Conservation (phyloP, 2,888 invertebrate genomes). For the Drosophila neutralis region DNA sequence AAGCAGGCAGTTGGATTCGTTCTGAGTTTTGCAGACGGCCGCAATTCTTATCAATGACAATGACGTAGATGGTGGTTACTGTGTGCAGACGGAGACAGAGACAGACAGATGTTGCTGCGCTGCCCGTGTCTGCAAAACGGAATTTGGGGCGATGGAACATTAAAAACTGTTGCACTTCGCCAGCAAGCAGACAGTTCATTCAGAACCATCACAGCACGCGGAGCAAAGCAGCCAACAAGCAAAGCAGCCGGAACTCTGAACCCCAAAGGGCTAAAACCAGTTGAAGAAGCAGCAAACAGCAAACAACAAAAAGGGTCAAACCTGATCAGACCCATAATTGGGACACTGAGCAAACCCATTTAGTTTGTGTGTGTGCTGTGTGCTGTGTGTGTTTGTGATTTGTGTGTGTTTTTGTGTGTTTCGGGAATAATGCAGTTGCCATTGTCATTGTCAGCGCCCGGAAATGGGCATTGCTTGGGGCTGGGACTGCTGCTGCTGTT, state of each 20-base stretch:
- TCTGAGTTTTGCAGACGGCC: conserved; percentile 38
- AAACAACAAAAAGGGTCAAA: conserved; percentile 34
- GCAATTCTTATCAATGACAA: conserved; percentile 76
- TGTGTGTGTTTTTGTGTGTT: neutral
- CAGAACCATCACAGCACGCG: conserved; percentile 80
- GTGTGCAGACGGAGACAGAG: conserved; percentile 47
- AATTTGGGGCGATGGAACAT: conserved; percentile 79
- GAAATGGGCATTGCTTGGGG: conserved; percentile 28
- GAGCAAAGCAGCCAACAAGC: conserved; percentile 43
- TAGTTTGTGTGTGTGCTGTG: conserved; percentile 21
- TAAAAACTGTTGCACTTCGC: conserved; percentile 83
- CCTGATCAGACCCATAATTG: conserved; percentile 37
- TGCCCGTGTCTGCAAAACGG: conserved; percentile 62
- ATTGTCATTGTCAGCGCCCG: conserved; percentile 35
- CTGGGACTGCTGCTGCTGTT: conserved; percentile 63
- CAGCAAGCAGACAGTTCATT: conserved; percentile 80
- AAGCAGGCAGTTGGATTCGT: conserved; percentile 50
- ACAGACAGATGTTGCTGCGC: conserved; percentile 26
- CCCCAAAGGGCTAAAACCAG: neutral
- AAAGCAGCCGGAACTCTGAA: conserved; percentile 21
- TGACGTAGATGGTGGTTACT: conserved; percentile 66
- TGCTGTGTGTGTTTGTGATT: neutral
- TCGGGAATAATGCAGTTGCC: conserved; percentile 51
- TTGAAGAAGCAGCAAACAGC: conserved; percentile 15
- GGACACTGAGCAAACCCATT: conserved; percentile 33